A percentile compares a stretch with the other conserved stretches of the same genome.
Evolutionary conservation across 2,113 vertebrate genomes (phyloP).

Genomic region (Collichthys lucidus): DNA sequence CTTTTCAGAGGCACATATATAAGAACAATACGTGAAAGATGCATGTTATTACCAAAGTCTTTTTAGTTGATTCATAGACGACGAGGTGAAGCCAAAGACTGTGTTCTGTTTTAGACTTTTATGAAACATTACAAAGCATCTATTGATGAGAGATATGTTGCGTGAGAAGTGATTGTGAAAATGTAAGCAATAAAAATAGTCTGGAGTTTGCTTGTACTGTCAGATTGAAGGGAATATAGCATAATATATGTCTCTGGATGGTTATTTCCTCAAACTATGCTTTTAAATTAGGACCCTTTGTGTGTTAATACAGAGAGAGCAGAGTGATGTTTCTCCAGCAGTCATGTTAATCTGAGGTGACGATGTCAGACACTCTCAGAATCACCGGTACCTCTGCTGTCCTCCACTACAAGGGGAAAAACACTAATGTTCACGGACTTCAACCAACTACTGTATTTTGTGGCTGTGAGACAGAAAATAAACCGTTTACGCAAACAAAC

Average conservation of each 20-base stretch:
- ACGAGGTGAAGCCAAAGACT: conserved; percentile 57
- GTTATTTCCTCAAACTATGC: no score
- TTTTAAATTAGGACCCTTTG: neutral
- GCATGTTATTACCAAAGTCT: conserved; percentile 57
- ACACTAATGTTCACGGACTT: neutral
- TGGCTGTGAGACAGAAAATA: neutral
- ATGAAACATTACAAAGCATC: neutral
- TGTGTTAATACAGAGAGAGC: neutral
- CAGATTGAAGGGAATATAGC: neutral
- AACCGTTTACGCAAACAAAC: neutral
- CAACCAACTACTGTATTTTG: neutral
- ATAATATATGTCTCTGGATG: no score
- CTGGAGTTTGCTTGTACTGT: neutral
- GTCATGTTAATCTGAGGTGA: conserved; percentile 39
- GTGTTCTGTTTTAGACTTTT: neutral
- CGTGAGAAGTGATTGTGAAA: conserved; percentile 31
- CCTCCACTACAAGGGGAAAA: conserved; percentile 15
- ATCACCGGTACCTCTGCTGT: conserved; percentile 22
- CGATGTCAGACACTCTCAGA: conserved; percentile 47
- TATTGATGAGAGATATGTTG: neutral
- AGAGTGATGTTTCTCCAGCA: neutral
- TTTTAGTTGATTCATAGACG: conserved; percentile 18
- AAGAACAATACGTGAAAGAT: conserved; percentile 16
- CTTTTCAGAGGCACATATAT: neutral
- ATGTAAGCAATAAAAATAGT: conserved; percentile 25